Evolutionary conservation across 2,113 vertebrate species (phyloP).

Genomic region (Phasianus colchicus): DNA sequence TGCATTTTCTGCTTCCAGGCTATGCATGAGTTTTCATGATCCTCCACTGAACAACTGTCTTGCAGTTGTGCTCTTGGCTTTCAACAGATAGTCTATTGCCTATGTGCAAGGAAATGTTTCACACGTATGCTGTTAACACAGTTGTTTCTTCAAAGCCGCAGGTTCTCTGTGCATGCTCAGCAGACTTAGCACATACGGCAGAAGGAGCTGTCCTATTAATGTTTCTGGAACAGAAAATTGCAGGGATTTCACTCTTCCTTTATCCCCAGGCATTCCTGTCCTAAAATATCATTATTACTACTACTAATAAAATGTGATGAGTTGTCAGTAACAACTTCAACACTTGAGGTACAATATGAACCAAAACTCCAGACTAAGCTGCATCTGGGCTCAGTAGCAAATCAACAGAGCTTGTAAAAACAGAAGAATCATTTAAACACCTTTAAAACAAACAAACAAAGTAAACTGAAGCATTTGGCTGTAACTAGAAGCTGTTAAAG

Average conservation of each 20-base stretch:
- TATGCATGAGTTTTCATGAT: not conserved
- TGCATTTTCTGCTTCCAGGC: not conserved
- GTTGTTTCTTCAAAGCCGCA: not conserved
- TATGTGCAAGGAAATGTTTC: not conserved
- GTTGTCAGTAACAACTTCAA: not conserved
- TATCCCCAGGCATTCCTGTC: not conserved
- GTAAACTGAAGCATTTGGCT: not conserved
- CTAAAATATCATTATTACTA: not conserved
- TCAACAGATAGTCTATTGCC: not conserved
- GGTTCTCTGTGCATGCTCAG: not conserved
- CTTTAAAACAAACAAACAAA: not conserved
- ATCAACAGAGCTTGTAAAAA: not conserved
- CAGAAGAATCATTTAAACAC: not conserved
- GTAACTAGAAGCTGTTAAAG: not conserved
- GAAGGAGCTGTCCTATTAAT: not conserved
- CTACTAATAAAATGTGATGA: not conserved
- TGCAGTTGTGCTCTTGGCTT: not conserved
- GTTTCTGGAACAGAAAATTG: not conserved
- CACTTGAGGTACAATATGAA: not conserved
- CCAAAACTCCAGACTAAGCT: not conserved
- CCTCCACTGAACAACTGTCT: not conserved
- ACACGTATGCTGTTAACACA: fast-evolving
- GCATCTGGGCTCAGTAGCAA: not conserved
- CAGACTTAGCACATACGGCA: fast-evolving
- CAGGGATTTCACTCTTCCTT: not conserved